These are phyloP conservation scores for Erebia palarica DNA, from an alignment of 2,888 invertebrate species.

Conservation along the genomic window DNA sequence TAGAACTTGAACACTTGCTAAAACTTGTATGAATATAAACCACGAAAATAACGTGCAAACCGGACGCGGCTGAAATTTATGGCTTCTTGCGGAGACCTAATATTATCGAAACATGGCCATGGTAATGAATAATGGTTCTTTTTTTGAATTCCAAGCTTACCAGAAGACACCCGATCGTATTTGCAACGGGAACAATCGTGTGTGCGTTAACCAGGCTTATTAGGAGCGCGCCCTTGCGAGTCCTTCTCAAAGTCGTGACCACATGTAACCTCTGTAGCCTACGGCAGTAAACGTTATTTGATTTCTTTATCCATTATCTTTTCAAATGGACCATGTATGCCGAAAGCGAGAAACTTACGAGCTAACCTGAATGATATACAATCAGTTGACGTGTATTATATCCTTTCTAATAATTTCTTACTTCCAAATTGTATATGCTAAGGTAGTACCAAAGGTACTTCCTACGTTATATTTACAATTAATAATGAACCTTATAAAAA, in stretches of 20 bases:
- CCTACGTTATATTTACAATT: no score
- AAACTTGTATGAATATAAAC: background rate
- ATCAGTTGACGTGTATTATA: no score
- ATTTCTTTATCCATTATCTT: slow-evolving; percentile 34
- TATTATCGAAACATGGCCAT: background rate
- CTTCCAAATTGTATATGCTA: no score
- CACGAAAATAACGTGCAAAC: background rate
- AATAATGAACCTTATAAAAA: no score
- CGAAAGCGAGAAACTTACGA: background rate
- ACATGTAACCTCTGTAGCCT: slow-evolving; percentile 69
- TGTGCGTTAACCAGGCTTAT: slow-evolving; percentile 27
- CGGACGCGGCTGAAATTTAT: background rate
- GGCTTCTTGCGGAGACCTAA: background rate
- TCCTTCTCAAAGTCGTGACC: slow-evolving; percentile 78
- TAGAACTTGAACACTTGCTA: background rate
- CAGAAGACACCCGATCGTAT: background rate
- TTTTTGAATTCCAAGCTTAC: background rate
- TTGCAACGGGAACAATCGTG: slow-evolving; percentile 20
- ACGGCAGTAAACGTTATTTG: slow-evolving; percentile 46
- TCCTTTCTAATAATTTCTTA: no score
- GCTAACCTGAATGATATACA: no score
- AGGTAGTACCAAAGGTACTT: no score
- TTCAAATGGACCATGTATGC: slow-evolving; percentile 1
- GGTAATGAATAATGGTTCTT: background rate
- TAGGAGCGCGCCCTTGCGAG: slow-evolving; percentile 61